Base-by-base conservation (phyloP, 2,797 vertebrate species). In the Thripadectes ignobilis region DNA sequence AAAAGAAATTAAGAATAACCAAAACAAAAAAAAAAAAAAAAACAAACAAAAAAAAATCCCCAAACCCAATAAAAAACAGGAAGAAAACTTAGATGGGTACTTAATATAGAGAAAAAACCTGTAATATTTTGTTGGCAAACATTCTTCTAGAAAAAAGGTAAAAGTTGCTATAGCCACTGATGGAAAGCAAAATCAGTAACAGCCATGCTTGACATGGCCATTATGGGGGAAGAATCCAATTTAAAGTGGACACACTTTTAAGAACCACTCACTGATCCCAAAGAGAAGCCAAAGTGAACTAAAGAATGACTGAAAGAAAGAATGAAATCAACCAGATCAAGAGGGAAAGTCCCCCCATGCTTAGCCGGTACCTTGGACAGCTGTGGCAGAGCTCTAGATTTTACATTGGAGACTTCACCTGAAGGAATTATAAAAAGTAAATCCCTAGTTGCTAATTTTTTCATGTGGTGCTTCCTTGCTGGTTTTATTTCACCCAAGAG, bases 71-170 rank as follows among this genome's bases (percentile, higher is more conserved):
- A 23, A 16, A 14, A 2, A 51, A 2, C 14, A 76, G n/a, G 6
- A 30, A 43, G 3, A 77, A 1, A 63, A 54, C 1, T 30, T 32
- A 7, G 7, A 4, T 30, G 4, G 3, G 1, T 41, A 46, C 3
- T 62, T 29, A 27, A 7, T 30, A 49, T 6, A 49, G 36, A 52
- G 61, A 69, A 14, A 3, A 45, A 15, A 6, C 5, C 24, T 7
- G 6, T 23, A 14, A 20, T 58, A 32, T 45, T 61, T 7, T 62
- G 32, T 36, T 46, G 12, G 23, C 48, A 78, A 74, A 30, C 10
- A 8, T 23, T 7, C 7, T 72, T 57, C n/a, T 68, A 65, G 23
- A 14, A 72, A 39, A 21, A 54, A 1, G 11, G 14, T 49, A 49
- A 65, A 68, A 17, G 23, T 23, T 90, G 7, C 14, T n/a, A 5